Evolutionary conservation across 2,888 invertebrate species (phyloP), one percentile per base, ranked within the genome.

Genomic region (Cecidostiba fungosa): DNA sequence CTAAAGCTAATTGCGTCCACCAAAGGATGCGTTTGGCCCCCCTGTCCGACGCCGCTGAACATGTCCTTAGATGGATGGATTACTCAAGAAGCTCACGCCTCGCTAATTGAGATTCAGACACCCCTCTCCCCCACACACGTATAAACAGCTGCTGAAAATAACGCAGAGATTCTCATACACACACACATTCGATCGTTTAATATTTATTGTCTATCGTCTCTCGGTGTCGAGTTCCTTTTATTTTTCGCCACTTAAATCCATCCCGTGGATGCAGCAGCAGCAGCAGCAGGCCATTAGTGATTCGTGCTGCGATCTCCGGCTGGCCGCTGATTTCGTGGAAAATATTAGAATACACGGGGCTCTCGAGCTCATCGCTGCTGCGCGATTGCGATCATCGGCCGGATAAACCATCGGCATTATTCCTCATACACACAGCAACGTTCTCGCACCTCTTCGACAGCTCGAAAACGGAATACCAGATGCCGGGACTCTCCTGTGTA

Each of bases 311-410:
- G 79, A 74, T 81, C 73, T 66, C 29, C 78, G 59, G 36, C 8
- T 87, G 89, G 88, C 87, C 88, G 85, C 87, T 85, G 88, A 89
- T 90, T 93, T 92, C 92, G 89, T 88, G 90, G 91, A 91, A 93
- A 91, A 90, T 92, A 92, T 92, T 92, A 91, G 91, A 92, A 93
- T 92, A 92, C 90, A 88, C 89, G 73, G 2, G n/a, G n/a, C n/a
- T n/a, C n/a, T n/a, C n/a, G 72, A 36, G 70, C 32, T 43, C 54
- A 32, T 39, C n/a, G 69, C 47, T 43, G 43, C 74, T 39, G 81
- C 62, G 72, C 88, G 87, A 87, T 87, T 88, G 89, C 86, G 89
- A 90, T 89, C 89, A 88, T 85, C 79, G 84, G 70, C 84, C 73
- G 87, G 89, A 89, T 89, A 89, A 89, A 76, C 80, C 54, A 62